Conservation (phyloP, 2,888 invertebrate species). For the Oligia latruncula region DNA sequence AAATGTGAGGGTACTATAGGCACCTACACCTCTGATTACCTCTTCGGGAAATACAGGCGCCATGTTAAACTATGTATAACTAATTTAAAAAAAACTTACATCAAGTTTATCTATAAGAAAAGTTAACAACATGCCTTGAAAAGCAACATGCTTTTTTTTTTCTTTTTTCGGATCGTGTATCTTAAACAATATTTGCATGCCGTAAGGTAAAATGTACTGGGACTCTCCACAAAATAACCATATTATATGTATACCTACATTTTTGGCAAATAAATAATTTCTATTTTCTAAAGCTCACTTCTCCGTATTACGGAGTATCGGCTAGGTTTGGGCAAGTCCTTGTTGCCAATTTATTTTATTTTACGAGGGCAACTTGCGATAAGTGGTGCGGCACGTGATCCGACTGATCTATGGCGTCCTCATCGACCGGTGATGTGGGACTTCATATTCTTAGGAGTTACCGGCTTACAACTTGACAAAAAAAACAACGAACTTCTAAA, state of each 20-base stretch:
- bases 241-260: too few relatives aligned
- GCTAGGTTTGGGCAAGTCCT: constrained; percentile 55
- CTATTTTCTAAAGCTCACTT: constrained; percentile 32
- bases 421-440: constrained; percentile 59
- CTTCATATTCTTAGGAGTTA: constrained; percentile 42
- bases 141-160: not conserved
- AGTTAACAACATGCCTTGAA: constrained; percentile 17
- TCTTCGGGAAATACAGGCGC: too few relatives aligned
- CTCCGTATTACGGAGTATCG: constrained; percentile 41
- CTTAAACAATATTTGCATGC: too few relatives aligned
- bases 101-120: constrained; percentile 14
- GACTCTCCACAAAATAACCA: too few relatives aligned
- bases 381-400: constrained; percentile 79
- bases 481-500: not conserved
- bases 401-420: constrained; percentile 70
- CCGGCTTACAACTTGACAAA: not conserved
- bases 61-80: not conserved
- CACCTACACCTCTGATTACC: not conserved
- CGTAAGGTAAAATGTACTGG: too few relatives aligned
- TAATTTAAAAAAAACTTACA: constrained; percentile 2
- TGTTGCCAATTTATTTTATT: constrained; percentile 83
- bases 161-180: too few relatives aligned
- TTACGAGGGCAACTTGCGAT: constrained; percentile 80
- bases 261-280: too few relatives aligned
- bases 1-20: not conserved